Conservation (phyloP, 2,888 invertebrate species). For the Balanococcus diminutus region DNA sequence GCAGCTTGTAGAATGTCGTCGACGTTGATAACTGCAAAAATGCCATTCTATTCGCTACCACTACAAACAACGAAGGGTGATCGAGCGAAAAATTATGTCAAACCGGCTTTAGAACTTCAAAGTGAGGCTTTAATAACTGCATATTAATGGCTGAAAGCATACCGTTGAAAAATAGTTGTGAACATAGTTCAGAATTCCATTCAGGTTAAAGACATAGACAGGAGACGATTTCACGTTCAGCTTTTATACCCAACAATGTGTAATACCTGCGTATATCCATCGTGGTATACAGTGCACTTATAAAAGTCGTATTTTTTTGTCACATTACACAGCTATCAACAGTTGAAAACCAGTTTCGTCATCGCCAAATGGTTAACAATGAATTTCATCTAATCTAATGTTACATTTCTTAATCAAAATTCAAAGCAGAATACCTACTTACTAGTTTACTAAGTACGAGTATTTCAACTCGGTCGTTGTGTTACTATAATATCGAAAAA, state of each 20-base stretch:
- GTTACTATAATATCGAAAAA: not conserved
- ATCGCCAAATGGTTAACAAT: constrained; percentile 18
- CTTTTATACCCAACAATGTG: constrained; percentile 25
- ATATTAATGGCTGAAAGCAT: constrained; percentile 37
- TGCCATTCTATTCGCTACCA: not conserved
- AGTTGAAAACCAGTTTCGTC: constrained; percentile 4
- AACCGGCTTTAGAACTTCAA: constrained; percentile 37
- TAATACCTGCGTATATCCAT: not conserved
- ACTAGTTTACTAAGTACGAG: constrained; percentile 1
- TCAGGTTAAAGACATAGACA: constrained; percentile 32
- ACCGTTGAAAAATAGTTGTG: constrained; percentile 25
- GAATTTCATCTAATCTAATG: not conserved
- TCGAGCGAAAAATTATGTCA: constrained; percentile 26
- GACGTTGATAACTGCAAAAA: constrained; percentile 3
- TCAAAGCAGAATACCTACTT: constrained; percentile 17
- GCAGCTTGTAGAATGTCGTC: constrained; percentile 1
- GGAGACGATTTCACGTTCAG: not conserved
- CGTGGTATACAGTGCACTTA: not conserved
- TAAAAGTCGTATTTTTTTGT: constrained; percentile 17
- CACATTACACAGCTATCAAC: not conserved
- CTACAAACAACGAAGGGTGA: not conserved
- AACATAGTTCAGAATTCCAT: constrained; percentile 25
- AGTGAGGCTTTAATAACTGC: constrained; percentile 25
- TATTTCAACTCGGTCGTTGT: not conserved
- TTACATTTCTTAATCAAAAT: constrained; percentile 18